Conservation (phyloP, 2,113 vertebrate species). For the Columba livia region DNA sequence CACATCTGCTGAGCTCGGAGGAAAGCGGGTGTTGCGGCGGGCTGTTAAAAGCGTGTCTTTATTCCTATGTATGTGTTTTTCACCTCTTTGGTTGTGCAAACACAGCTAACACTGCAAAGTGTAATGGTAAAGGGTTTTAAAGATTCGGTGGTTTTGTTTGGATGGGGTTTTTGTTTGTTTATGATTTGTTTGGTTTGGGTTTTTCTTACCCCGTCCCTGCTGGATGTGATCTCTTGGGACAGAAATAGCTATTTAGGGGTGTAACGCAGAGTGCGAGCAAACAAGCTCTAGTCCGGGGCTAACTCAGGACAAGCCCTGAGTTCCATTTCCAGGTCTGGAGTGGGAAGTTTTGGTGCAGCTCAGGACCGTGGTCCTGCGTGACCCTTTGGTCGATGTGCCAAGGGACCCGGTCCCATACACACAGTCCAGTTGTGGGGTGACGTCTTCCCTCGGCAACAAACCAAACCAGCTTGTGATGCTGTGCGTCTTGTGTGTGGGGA, state of each 20-base stretch:
- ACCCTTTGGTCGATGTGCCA: background rate
- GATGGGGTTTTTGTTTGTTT: too few species aligned
- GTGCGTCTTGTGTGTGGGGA: rapidly evolving
- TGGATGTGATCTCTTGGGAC: background rate
- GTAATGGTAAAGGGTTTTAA: background rate
- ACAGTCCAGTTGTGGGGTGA: too few species aligned
- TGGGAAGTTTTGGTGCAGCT: background rate
- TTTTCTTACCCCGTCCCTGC: background rate
- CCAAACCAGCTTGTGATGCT: too few species aligned
- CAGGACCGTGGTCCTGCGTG: rapidly evolving
- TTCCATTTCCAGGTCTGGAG: background rate
- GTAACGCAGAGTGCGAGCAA: background rate
- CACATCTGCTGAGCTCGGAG: background rate
- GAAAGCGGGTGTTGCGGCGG: background rate
- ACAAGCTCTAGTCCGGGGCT: rapidly evolving
- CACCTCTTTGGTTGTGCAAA: background rate
- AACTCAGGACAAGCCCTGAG: rapidly evolving
- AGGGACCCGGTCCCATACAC: too few species aligned
- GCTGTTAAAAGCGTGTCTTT: background rate
- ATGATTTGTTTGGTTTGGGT: too few species aligned
- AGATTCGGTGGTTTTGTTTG: background rate
- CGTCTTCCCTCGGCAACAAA: too few species aligned
- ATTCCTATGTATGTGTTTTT: background rate
- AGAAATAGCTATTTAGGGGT: background rate
- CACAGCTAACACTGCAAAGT: background rate